Conservation (phyloP, 2,113 vertebrate genomes). For the Gambusia affinis region DNA sequence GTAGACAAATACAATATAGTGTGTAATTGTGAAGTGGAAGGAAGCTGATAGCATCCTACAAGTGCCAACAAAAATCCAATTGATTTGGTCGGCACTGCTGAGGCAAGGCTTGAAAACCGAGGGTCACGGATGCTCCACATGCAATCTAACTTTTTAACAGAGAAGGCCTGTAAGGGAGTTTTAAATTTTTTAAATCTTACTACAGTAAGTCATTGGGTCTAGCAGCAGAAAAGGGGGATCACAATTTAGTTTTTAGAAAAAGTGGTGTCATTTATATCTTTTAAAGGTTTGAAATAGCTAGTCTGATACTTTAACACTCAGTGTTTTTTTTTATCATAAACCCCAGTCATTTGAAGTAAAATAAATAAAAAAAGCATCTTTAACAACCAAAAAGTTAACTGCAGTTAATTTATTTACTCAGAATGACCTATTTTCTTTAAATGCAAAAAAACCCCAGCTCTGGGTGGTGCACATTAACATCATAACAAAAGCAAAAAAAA, state of each 20-base stretch:
- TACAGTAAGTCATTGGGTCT: neutral
- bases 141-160: neutral
- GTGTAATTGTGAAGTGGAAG: no score
- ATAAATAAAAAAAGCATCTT: neutral
- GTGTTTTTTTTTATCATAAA: neutral
- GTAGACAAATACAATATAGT: no score
- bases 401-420: neutral
- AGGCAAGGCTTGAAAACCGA: neutral
- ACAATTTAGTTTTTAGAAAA: neutral
- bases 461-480: slow-evolving; percentile 15
- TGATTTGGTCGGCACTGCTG: neutral
- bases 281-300: neutral
- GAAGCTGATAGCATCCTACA: no score
- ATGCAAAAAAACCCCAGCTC: neutral
- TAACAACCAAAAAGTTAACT: neutral
- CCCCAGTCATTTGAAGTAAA: neutral
- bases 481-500: neutral
- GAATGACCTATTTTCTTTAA: neutral
- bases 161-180: neutral
- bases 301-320: neutral
- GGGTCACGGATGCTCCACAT: neutral
- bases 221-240: neutral
- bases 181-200: neutral
- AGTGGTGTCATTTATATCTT: neutral
- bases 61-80: neutral